Evolutionary conservation across 2,113 vertebrate genomes (phyloP).

Genomic region (Misgurnus mizolepis): DNA sequence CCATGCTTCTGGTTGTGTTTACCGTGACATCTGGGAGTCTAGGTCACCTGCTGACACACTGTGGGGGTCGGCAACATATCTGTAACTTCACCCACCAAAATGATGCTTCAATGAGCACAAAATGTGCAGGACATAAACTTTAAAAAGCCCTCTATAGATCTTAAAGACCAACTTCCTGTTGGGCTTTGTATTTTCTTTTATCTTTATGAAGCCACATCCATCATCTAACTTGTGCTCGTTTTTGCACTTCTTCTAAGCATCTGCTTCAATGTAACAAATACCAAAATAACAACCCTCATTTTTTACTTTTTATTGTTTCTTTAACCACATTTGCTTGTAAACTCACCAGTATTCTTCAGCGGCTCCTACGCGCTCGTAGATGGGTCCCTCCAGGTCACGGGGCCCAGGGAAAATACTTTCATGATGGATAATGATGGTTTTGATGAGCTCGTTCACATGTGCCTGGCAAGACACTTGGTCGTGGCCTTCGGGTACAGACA

Average conservation of each 20-base stretch:
- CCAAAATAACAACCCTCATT: conserved; percentile 17
- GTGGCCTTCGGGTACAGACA: conserved; percentile 93
- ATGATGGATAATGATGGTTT: conserved; percentile 98
- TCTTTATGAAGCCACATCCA: background rate
- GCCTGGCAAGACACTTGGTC: conserved; percentile 99
- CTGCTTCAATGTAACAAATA: conserved; percentile 16
- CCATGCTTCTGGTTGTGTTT: background rate
- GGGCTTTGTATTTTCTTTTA: conserved; percentile 16
- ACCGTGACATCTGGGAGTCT: conserved; percentile 12
- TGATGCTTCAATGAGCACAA: background rate
- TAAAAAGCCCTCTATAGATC: conserved; percentile 8
- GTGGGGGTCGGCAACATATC: conserved; percentile 1
- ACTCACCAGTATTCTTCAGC: conserved; percentile 92
- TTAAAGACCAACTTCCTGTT: background rate
- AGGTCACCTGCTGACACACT: background rate
- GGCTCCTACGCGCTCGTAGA: conserved; percentile 83
- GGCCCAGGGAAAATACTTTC: conserved; percentile 88
- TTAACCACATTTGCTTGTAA: background rate
- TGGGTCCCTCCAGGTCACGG: conserved; percentile 86
- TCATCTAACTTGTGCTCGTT: background rate
- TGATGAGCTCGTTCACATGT: conserved; percentile 97
- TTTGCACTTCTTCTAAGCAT: conserved; percentile 1
- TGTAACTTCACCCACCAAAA: background rate
- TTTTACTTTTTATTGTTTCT: background rate
- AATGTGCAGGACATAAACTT: background rate